These are phyloP conservation scores for Sitophilus oryzae DNA, from an alignment of 1,140 invertebrate species.

Conservation along the genomic window DNA sequence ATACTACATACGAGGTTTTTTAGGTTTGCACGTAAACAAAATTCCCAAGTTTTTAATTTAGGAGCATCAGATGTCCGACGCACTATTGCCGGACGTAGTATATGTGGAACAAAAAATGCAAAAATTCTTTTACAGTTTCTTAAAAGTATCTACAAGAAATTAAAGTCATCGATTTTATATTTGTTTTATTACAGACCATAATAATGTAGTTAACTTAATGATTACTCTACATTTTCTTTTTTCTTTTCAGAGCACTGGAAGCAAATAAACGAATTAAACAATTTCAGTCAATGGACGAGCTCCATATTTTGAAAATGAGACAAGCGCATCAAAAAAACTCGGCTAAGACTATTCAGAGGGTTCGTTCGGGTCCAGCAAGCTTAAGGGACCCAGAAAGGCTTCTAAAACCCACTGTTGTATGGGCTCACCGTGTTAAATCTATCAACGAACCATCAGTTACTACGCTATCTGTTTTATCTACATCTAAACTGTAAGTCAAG, in stretches of 20 bases:
- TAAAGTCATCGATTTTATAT: too few relatives aligned
- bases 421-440: conserved; percentile 31
- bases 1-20: too few relatives aligned
- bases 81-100: too few relatives aligned
- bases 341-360: conserved; percentile 10
- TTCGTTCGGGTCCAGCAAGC: conserved; percentile 22
- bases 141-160: too few relatives aligned
- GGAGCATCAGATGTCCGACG: too few relatives aligned
- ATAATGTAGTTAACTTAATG: too few relatives aligned
- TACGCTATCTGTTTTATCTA: conserved; percentile 15
- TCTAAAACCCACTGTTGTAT: conserved; percentile 37
- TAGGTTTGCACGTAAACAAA: too few relatives aligned
- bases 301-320: conserved; percentile 31
- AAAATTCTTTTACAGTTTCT: too few relatives aligned
- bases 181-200: too few relatives aligned
- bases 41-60: too few relatives aligned
- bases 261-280: conserved; percentile 38
- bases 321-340: conserved; percentile 20
- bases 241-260: conserved; percentile 29
- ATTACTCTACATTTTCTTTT: too few relatives aligned
- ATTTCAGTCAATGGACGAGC: conserved; percentile 36
- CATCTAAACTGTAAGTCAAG: conserved; percentile 31
- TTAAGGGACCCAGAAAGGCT: conserved; percentile 35
- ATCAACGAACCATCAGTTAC: not conserved
- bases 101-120: too few relatives aligned